phyloP scores from a whole-genome alignment of 1,140 invertebrate species.

The Leucophenga varia region DNA sequence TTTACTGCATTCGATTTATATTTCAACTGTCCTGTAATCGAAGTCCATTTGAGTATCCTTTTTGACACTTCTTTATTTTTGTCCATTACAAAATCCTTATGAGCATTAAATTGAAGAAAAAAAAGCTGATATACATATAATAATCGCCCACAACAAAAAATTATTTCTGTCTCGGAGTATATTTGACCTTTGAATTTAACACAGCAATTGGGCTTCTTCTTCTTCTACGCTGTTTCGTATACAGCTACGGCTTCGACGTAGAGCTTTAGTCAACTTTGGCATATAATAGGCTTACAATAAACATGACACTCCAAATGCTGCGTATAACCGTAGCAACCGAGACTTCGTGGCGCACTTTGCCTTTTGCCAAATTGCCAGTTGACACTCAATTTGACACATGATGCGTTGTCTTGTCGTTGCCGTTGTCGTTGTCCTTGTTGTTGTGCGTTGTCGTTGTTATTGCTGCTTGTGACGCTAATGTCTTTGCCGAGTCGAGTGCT shows the following conservation, averaged over 20 bases:
- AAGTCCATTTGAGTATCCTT: too few relatives aligned
- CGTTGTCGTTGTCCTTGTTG: constrained; percentile 1
- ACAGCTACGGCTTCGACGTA: constrained; percentile 3
- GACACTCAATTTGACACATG: constrained; percentile 54
- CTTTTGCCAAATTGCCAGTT: constrained; percentile 45
- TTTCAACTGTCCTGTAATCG: too few relatives aligned
- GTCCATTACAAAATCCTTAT: too few relatives aligned
- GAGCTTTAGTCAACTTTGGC: not conserved
- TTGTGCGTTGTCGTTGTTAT: not conserved
- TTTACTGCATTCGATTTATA: too few relatives aligned
- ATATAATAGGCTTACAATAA: constrained; percentile 51
- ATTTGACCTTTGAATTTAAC: too few relatives aligned
- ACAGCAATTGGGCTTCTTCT: too few relatives aligned
- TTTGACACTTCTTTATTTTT: too few relatives aligned
- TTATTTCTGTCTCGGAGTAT: too few relatives aligned
- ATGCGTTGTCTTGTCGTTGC: constrained; percentile 18
- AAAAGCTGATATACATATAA: too few relatives aligned
- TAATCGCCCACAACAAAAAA: too few relatives aligned
- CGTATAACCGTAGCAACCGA: not conserved
- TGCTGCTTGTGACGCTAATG: constrained; percentile 5
- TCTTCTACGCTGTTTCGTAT: constrained; percentile 11
- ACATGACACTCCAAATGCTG: constrained; percentile 49
- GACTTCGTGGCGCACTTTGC: not conserved
- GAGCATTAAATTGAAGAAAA: too few relatives aligned
- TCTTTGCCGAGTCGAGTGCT: not conserved